A percentile compares a stretch with the other conserved stretches of the same genome.
These are phyloP conservation scores for Thelaira solivaga DNA, from an alignment of 2,888 invertebrate species.

Conservation along the genomic window DNA sequence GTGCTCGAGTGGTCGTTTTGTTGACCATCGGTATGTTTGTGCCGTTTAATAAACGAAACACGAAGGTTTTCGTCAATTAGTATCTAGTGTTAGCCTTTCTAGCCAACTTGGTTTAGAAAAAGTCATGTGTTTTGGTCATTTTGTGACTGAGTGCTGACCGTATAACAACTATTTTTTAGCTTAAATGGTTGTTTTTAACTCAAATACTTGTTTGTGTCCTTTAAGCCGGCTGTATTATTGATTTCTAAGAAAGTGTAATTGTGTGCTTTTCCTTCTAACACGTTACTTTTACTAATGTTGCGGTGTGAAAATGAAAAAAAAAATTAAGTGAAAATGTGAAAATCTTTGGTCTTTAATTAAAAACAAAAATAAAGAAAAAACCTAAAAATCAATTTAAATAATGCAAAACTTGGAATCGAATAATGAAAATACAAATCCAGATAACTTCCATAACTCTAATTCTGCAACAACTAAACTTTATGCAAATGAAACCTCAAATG, in stretches of 20 bases:
- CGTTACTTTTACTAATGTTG: neutral
- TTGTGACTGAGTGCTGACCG: conserved; percentile 70
- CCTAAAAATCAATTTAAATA: conserved; percentile 53
- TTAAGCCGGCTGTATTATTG: conserved; percentile 56
- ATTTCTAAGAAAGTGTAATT: conserved; percentile 33
- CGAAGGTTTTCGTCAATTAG: conserved; percentile 9
- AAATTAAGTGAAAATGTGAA: conserved; percentile 38
- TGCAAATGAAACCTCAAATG: conserved; percentile 41
- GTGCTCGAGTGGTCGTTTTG: conserved; percentile 26
- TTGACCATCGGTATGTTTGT: conserved; percentile 65
- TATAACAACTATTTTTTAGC: conserved; percentile 13
- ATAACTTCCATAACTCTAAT: conserved; percentile 62
- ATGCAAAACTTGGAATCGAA: conserved; percentile 63
- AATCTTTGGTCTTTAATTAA: neutral
- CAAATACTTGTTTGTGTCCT: conserved; percentile 3
- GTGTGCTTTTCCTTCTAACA: neutral
- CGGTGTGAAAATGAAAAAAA: conserved; percentile 3
- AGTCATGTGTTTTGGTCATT: conserved; percentile 72
- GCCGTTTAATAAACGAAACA: conserved; percentile 5
- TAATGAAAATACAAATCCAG: conserved; percentile 63
- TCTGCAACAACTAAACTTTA: conserved; percentile 41
- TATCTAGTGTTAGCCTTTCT: conserved; percentile 20
- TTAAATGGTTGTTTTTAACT: conserved; percentile 33
- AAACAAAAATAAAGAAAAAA: neutral
- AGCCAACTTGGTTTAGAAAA: conserved; percentile 34